A percentile compares a stretch with the other conserved stretches of the same genome.
Conservation (phyloP, 2,888 invertebrate species). For the Eilema griseolum region DNA sequence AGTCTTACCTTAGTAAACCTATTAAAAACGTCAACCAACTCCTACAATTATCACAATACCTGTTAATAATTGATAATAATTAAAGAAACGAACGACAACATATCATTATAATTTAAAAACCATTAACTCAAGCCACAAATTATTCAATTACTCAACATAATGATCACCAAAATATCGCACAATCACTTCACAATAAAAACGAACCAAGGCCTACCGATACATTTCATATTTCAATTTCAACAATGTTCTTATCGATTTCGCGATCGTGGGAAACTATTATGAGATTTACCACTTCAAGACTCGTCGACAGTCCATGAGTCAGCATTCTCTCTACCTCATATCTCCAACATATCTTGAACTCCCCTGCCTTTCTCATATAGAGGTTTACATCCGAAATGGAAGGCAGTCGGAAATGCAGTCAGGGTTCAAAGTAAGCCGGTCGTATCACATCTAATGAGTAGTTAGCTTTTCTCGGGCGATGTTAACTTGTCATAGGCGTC, state of each 20-base stretch:
- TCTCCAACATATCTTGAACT: slow-evolving; percentile 51
- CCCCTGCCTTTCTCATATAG: slow-evolving; percentile 16
- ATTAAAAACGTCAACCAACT: neutral
- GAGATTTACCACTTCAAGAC: slow-evolving; percentile 68
- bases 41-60: slow-evolving; percentile 2
- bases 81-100: slow-evolving; percentile 19
- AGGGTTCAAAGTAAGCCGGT: slow-evolving; percentile 59
- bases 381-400: neutral
- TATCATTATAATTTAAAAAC: slow-evolving; percentile 15
- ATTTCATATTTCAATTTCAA: slow-evolving; percentile 23
- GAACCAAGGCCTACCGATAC: slow-evolving; percentile 22
- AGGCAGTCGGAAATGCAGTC: neutral
- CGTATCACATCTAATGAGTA: slow-evolving; percentile 73
- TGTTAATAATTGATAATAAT: slow-evolving; percentile 3
- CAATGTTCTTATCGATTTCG: slow-evolving; percentile 73
- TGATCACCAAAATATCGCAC: slow-evolving; percentile 28
- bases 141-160: slow-evolving; percentile 16
- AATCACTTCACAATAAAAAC: slow-evolving; percentile 32
- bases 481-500: slow-evolving; percentile 80
- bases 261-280: slow-evolving; percentile 81
- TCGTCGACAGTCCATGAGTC: slow-evolving; percentile 71
- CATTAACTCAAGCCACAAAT: slow-evolving; percentile 15
- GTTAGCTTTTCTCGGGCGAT: slow-evolving; percentile 80
- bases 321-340: slow-evolving; percentile 70
- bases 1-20: neutral